A percentile compares a stretch with the other conserved stretches of the same genome.
Evolutionary conservation across 2,888 invertebrate species (phyloP).

Genomic region (Carcina quercana): DNA sequence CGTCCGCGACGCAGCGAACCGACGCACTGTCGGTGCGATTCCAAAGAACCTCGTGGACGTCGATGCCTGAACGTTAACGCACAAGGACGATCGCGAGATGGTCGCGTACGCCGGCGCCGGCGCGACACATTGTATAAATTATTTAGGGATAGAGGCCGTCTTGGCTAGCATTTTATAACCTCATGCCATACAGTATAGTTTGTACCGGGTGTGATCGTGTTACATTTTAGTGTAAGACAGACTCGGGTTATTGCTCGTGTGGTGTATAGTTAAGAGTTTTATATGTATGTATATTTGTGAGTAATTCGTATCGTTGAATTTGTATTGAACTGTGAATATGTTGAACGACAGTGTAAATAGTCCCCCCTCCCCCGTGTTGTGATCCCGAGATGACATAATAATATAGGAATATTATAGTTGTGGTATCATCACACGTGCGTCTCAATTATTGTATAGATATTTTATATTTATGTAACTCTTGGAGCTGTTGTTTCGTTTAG

Average conservation of each 20-base stretch:
- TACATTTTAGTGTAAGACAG: constrained; percentile 16
- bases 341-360: constrained; percentile 52
- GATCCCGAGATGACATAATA: constrained; percentile 46
- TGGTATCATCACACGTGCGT: constrained; percentile 23
- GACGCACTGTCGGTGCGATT: constrained; percentile 16
- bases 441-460: constrained; percentile 32
- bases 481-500: constrained; percentile 36
- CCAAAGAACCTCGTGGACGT: constrained; percentile 21
- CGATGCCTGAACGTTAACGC: constrained; percentile 17
- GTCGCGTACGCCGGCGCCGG: not conserved
- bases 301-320: constrained; percentile 32
- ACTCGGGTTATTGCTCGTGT: constrained; percentile 26
- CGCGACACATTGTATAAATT: no score
- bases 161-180: constrained; percentile 15
- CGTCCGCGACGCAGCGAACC: constrained; percentile 4
- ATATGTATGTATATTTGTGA: constrained; percentile 63
- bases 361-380: constrained; percentile 59
- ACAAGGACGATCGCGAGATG: constrained; percentile 16
- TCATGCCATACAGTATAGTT: constrained; percentile 13
- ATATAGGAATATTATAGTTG: constrained; percentile 19
- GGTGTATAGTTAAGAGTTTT: constrained; percentile 36
- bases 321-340: constrained; percentile 28
- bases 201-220: constrained; percentile 15
- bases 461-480: constrained; percentile 23
- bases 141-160: not conserved